Percentiles rank a stretch among this genome's conserved stretches.
Evolutionary conservation across 2,797 vertebrate species (phyloP).

Genomic region (Myotis daubentonii): DNA sequence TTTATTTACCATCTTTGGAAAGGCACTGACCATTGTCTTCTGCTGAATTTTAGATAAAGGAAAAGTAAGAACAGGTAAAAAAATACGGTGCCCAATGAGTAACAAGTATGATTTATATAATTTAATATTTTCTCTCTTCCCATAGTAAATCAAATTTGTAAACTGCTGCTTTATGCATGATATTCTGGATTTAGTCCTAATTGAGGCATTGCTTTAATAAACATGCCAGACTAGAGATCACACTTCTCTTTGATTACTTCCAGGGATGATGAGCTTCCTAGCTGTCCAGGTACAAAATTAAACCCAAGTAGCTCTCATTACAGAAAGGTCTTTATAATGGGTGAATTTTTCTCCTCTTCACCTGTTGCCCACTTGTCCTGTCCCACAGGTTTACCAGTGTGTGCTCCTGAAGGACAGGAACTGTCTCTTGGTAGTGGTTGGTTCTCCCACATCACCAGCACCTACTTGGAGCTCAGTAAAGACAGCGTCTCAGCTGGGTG

Average conservation of each 20-base stretch:
- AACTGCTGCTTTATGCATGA: neutral
- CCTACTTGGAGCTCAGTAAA: neutral
- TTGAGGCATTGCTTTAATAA: neutral
- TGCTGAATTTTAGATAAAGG: neutral
- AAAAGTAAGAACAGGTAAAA: neutral
- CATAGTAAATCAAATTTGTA: neutral
- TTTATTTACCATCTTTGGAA: neutral
- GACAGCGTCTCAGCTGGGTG: neutral
- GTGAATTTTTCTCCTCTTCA: neutral
- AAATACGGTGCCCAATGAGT: neutral
- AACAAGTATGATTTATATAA: neutral
- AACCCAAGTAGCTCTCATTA: neutral
- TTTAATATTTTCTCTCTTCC: neutral
- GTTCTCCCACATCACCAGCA: neutral
- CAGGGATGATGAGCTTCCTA: neutral
- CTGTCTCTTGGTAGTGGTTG: neutral
- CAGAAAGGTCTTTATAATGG: neutral
- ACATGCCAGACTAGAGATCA: neutral
- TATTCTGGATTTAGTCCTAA: neutral
- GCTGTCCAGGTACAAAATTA: neutral
- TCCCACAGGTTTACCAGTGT: too few relatives aligned
- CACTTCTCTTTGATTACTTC: neutral
- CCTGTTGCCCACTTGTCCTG: neutral
- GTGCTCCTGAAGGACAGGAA: neutral
- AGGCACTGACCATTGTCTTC: neutral